Percentiles rank a stretch among this genome's conserved stretches.
These are phyloP conservation scores for Oreochromis spilurus DNA, from an alignment of 2,113 vertebrate genomes.

Conservation along the genomic window DNA sequence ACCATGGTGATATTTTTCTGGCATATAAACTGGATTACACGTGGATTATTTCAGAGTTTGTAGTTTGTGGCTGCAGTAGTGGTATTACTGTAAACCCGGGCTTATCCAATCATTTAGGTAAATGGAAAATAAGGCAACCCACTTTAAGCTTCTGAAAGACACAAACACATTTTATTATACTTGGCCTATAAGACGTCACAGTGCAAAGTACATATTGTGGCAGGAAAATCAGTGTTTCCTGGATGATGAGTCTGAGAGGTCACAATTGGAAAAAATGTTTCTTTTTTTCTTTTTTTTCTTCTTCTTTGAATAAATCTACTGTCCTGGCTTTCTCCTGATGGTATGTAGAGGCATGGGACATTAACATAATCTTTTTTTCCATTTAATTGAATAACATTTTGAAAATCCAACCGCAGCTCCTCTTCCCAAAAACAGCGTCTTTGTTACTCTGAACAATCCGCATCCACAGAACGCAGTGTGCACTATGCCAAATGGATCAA, in stretches of 20 bases:
- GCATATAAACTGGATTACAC: neutral
- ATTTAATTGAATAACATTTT: neutral
- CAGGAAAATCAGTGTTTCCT: neutral
- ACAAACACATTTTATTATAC: neutral
- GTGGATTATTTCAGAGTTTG: neutral
- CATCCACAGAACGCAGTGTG: neutral
- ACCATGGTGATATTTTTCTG: neutral
- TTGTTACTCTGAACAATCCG: neutral
- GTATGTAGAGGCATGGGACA: neutral
- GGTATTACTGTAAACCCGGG: neutral
- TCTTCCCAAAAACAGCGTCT: neutral
- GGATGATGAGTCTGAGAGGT: neutral
- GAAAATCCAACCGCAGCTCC: neutral
- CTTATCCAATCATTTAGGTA: neutral
- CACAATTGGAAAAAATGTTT: neutral
- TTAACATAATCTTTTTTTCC: neutral
- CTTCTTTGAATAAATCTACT: neutral
- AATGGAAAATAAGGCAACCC: neutral
- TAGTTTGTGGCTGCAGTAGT: neutral
- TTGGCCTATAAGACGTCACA: neutral
- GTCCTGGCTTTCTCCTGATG: neutral
- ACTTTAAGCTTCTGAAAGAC: neutral
- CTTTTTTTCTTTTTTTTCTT: neutral
- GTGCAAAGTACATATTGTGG: neutral
- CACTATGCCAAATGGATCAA: neutral